These are phyloP conservation scores for Drosophila maculinotata DNA, from an alignment of 2,888 invertebrate species.

Conservation along the genomic window DNA sequence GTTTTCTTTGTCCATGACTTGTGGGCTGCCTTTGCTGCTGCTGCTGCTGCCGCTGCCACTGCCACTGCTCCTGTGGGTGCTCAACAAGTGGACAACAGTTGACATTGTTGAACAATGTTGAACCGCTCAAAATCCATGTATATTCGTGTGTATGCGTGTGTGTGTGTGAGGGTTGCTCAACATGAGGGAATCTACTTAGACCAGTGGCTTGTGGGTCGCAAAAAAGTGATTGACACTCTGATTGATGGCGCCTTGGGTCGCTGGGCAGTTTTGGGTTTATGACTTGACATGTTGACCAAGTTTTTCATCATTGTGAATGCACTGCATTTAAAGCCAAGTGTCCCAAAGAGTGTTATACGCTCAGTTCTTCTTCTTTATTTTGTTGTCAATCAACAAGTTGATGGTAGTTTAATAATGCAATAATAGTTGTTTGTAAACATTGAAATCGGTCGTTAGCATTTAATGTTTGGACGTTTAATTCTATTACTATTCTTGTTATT, in stretches of 20 bases:
- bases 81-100: constrained; percentile 77
- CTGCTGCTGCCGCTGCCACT: constrained; percentile 11
- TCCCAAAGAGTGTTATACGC: too few species aligned
- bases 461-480: background rate
- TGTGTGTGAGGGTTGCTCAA: constrained; percentile 18
- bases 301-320: constrained; percentile 18
- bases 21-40: constrained; percentile 39
- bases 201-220: constrained; percentile 35
- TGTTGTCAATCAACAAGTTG: too few species aligned
- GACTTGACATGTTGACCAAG: constrained; percentile 62
- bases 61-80: constrained; percentile 41
- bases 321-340: background rate
- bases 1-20: constrained; percentile 74
- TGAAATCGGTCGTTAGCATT: too few species aligned
- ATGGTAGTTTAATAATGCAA: too few species aligned
- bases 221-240: constrained; percentile 75
- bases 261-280: constrained; percentile 54
- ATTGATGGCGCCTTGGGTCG: constrained; percentile 69
- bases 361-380: too few species aligned
- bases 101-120: constrained; percentile 67
- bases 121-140: constrained; percentile 46
- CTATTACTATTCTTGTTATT: background rate
- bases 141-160: constrained; percentile 7
- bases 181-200: constrained; percentile 58
- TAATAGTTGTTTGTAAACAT: too few species aligned